phyloP scores from a whole-genome alignment of 2,797 vertebrate species.

The Sciaenops ocellatus region DNA sequence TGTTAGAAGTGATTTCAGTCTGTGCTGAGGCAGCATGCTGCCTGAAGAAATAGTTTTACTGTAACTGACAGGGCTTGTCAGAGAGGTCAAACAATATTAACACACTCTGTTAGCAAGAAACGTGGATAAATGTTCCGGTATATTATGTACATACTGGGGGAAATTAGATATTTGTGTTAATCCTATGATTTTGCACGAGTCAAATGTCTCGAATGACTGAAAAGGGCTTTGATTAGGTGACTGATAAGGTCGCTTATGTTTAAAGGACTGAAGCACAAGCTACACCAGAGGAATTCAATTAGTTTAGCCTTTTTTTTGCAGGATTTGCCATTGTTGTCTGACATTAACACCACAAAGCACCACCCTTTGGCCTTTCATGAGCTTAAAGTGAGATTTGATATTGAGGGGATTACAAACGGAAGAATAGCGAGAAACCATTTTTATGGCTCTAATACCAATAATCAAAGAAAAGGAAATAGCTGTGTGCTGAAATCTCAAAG shows the following conservation, averaged over 20 bases:
- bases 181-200: neutral
- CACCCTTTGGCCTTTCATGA: constrained; percentile 19
- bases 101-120: neutral
- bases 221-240: constrained; percentile 9
- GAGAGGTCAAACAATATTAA: constrained; percentile 30
- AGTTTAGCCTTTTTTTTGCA: constrained; percentile 2
- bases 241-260: constrained; percentile 10
- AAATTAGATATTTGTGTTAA: neutral
- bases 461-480: constrained; percentile 53
- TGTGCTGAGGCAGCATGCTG: neutral
- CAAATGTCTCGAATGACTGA: constrained; percentile 4
- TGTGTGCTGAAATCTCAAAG: constrained; percentile 54
- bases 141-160: neutral
- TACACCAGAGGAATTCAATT: constrained; percentile 29
- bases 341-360: constrained; percentile 39
- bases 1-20: neutral
- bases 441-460: constrained; percentile 49
- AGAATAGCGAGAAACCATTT: constrained; percentile 49
- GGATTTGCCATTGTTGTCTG: constrained; percentile 39
- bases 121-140: neutral
- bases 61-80: neutral
- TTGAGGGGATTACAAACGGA: constrained; percentile 54
- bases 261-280: constrained; percentile 3
- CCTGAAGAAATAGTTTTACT: constrained; percentile 3
- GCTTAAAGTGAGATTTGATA: constrained; percentile 56